A percentile compares a stretch with the other conserved stretches of the same genome.
Conservation (phyloP, 1,140 invertebrate species). For the Cataglyphis hispanica region DNA sequence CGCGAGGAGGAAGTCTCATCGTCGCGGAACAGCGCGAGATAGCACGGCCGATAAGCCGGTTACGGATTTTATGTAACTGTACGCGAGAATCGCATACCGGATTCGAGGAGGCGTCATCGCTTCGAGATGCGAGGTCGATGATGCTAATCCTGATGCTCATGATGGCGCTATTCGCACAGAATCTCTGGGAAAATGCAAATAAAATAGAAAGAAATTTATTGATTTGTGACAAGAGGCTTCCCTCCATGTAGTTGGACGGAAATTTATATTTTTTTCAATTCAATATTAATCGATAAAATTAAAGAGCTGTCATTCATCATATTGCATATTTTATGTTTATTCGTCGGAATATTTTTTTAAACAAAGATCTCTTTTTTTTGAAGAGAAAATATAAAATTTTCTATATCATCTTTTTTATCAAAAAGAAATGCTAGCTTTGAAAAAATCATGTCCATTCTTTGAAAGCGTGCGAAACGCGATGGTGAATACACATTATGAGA, state of each 20-base stretch:
- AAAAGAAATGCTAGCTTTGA: not conserved
- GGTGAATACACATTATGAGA: not conserved
- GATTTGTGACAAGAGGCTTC: not conserved
- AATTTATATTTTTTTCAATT: too few species aligned
- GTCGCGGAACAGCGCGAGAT: constrained; percentile 60
- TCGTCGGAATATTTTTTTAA: not conserved
- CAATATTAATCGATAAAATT: too few species aligned
- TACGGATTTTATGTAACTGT: constrained; percentile 65
- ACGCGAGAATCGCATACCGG: constrained; percentile 3
- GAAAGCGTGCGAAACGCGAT: not conserved
- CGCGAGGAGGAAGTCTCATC: constrained; percentile 68
- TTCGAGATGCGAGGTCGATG: not conserved
- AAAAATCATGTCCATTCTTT: not conserved
- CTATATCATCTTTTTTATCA: not conserved
- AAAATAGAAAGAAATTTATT: constrained; percentile 29
- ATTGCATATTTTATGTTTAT: not conserved
- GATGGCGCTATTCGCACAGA: not conserved
- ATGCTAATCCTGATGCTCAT: not conserved
- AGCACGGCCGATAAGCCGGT: constrained; percentile 60
- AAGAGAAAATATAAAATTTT: not conserved
- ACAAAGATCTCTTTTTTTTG: too few species aligned
- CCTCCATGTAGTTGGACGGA: too few species aligned
- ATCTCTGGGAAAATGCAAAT: not conserved
- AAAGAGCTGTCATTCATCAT: too few species aligned
- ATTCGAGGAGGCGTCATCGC: constrained; percentile 39